Base-by-base conservation (phyloP, 2,888 invertebrate species). In the Dolichopus griseipennis region DNA sequence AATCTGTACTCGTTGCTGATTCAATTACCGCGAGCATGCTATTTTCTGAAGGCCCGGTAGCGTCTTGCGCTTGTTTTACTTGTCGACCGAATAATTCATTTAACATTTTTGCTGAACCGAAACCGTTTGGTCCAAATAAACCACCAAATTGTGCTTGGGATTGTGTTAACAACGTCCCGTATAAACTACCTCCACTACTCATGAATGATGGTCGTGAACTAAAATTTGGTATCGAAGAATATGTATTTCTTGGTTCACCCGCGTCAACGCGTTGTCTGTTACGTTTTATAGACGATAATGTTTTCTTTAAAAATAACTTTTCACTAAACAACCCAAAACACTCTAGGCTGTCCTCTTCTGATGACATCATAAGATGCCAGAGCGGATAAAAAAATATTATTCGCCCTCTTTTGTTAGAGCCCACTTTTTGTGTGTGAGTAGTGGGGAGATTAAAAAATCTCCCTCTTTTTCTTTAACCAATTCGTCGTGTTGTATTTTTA, bases 241-340 rank as follows among this genome's bases (percentile, higher is more conserved):
- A 94, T 84, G 92, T 91, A 87, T 93, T 94, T 84, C 93, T 90
- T 84, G 92, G 91, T 86, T 95, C 93, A 79, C 94, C 93, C 86
- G 93, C 94, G 91, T 94, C 93, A 86, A 93, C 94, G 85, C 93
- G 91, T 88, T 94, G 93, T 88, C 94, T 89, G 86, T 91, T 92
- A 85, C 93, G 90, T 86, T 93, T 93, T 84, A 90, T 89, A 37
- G 72, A 67, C 66, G 71, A 70, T 72, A 72, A 72, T 71, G 75
- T 75, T 88, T 92, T 91, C 90, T 92, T 92, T 87, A 92, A 91
- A 90, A 91, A 88, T 86, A 92, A 90, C 85, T 89, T 90, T 88
- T 90, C 92, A 90, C 91, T 90, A 88, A 90, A 92, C 91, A 92
- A 91, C 88, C 91, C 92, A 88, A 91, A 91, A 87, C 88, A 89